Conservation (phyloP, 2,888 invertebrate species). For the Anorthoa munda region DNA sequence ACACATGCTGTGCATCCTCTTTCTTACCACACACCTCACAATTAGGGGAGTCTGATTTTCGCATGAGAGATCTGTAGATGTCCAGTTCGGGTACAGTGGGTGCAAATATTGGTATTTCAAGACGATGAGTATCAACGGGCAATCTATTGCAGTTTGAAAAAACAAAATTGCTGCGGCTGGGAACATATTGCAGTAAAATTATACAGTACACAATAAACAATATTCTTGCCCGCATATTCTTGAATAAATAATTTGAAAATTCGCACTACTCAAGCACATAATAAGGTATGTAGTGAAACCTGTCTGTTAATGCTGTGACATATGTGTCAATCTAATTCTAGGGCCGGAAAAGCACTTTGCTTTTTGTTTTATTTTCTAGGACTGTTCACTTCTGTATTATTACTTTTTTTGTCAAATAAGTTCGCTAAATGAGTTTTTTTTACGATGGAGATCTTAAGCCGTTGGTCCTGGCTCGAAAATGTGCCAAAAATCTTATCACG, state of each 20-base stretch:
- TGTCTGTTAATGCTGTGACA: not conserved
- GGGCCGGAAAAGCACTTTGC: not conserved
- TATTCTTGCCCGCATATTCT: too few species aligned
- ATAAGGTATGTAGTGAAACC: not conserved
- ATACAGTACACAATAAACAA: not conserved
- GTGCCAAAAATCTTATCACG: too few species aligned
- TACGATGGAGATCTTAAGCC: too few species aligned
- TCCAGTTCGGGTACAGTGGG: too few species aligned
- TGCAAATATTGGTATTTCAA: constrained; percentile 15
- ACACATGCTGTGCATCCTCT: too few species aligned
- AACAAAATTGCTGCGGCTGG: not conserved
- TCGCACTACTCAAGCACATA: not conserved
- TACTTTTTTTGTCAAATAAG: not conserved
- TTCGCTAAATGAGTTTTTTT: too few species aligned
- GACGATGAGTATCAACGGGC: not conserved
- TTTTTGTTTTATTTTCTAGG: not conserved
- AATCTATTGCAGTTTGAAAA: not conserved
- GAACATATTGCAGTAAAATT: not conserved
- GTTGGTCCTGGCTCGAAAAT: too few species aligned
- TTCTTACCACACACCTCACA: too few species aligned
- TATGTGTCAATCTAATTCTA: constrained; percentile 12
- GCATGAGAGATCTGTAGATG: too few species aligned
- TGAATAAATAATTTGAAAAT: not conserved
- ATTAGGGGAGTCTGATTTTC: too few species aligned
- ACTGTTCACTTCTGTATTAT: not conserved